Evolutionary conservation across 2,888 invertebrate genomes (phyloP).

Genomic region (Ophraella communa): DNA sequence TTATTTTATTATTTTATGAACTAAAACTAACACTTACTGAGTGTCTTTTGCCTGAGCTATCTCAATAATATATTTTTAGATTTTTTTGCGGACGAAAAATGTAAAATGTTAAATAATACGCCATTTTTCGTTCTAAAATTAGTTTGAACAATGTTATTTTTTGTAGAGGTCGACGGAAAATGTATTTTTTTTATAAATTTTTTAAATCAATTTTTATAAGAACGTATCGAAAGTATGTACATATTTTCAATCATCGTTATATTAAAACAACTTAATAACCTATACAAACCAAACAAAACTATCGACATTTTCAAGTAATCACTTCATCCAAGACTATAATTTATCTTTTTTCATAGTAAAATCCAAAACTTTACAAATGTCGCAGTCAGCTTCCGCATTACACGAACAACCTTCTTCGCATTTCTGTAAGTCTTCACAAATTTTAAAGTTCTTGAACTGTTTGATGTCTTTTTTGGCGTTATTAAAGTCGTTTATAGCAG

Average conservation of each 20-base stretch:
- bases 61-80: too few relatives aligned
- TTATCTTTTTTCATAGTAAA: slow-evolving; percentile 58
- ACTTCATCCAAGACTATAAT: slow-evolving; percentile 45
- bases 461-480: slow-evolving; percentile 54
- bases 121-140: too few relatives aligned
- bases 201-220: too few relatives aligned
- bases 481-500: slow-evolving; percentile 48
- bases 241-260: background rate
- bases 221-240: too few relatives aligned
- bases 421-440: slow-evolving; percentile 58
- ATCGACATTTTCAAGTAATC: background rate
- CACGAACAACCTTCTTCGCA: slow-evolving; percentile 59
- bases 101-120: too few relatives aligned
- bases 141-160: too few relatives aligned
- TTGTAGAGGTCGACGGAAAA: too few relatives aligned
- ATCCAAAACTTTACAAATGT: slow-evolving; percentile 59
- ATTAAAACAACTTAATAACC: background rate
- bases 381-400: slow-evolving; percentile 58
- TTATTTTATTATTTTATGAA: too few relatives aligned
- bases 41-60: too few relatives aligned
- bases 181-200: too few relatives aligned
- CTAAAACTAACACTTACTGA: too few relatives aligned
- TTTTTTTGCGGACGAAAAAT: too few relatives aligned
- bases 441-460: slow-evolving; percentile 56
- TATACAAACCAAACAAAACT: background rate